phyloP scores from a whole-genome alignment of 2,797 vertebrate species.

The Luscinia luscinia region DNA sequence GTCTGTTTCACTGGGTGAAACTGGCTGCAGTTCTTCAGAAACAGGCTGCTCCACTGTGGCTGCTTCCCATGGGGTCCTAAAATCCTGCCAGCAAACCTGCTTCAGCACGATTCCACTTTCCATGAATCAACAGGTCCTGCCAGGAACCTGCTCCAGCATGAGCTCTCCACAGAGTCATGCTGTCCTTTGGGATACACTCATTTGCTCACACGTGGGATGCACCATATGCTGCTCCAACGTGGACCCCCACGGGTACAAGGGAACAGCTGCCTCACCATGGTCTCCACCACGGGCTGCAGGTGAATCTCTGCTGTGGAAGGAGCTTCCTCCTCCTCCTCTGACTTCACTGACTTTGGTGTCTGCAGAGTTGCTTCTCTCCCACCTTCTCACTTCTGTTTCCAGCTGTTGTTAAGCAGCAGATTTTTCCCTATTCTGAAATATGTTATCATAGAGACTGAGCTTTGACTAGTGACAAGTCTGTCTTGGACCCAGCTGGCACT shows the following conservation, averaged over 20 bases:
- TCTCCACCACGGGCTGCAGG: neutral
- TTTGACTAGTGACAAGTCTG: neutral
- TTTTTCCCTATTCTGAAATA: neutral
- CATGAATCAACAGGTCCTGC: neutral
- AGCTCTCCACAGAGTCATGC: neutral
- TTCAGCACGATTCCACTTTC: neutral
- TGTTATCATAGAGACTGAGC: neutral
- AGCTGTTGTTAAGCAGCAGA: neutral
- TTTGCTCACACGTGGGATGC: rapidly evolving
- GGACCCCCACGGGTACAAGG: too few relatives aligned
- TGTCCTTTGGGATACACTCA: neutral
- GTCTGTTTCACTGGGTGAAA: neutral
- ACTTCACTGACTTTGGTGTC: neutral
- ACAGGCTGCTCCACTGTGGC: neutral
- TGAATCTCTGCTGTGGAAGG: neutral
- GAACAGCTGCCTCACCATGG: neutral
- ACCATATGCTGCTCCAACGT: neutral
- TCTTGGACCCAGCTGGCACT: neutral
- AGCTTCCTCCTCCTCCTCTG: neutral
- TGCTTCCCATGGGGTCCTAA: neutral
- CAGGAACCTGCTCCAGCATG: neutral
- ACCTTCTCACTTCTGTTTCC: neutral
- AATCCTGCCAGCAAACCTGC: neutral
- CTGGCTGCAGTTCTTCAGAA: neutral
- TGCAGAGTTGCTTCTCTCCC: neutral